Evolutionary conservation across 2,888 invertebrate species (phyloP).

Genomic region (Plusia festucae): DNA sequence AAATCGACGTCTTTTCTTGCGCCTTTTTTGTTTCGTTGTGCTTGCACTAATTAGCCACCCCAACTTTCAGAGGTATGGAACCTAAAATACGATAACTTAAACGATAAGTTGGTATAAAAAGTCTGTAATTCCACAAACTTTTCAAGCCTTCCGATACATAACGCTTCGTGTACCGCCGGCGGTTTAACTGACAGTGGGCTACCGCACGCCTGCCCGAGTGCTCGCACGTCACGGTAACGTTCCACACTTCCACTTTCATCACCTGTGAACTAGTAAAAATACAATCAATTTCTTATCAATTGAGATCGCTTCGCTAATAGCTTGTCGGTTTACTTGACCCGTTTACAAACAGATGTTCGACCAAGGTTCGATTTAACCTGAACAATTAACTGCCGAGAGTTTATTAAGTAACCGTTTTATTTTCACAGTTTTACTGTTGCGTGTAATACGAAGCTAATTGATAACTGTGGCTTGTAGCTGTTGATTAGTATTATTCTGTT

Average conservation of each 20-base stretch:
- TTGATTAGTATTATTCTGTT: too few species aligned
- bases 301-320: slow-evolving; percentile 26
- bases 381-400: slow-evolving; percentile 50
- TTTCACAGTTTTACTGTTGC: slow-evolving; percentile 13
- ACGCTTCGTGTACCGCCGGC: too few species aligned
- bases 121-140: too few species aligned
- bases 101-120: too few species aligned
- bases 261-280: slow-evolving; percentile 3
- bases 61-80: too few species aligned
- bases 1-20: too few species aligned
- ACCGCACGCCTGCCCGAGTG: too few species aligned
- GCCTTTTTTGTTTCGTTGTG: too few species aligned
- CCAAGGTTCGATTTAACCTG: slow-evolving; percentile 55
- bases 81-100: too few species aligned
- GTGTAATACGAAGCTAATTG: not conserved
- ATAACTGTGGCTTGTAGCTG: not conserved
- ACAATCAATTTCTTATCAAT: slow-evolving; percentile 10
- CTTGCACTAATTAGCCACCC: too few species aligned
- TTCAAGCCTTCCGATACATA: too few species aligned
- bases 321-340: slow-evolving; percentile 45
- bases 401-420: slow-evolving; percentile 51
- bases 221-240: not conserved
- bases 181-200: too few species aligned
- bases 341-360: slow-evolving; percentile 58
- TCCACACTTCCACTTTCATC: not conserved